Base-by-base conservation (phyloP, 2,113 vertebrate genomes). In the Enhydra lutris region DNA sequence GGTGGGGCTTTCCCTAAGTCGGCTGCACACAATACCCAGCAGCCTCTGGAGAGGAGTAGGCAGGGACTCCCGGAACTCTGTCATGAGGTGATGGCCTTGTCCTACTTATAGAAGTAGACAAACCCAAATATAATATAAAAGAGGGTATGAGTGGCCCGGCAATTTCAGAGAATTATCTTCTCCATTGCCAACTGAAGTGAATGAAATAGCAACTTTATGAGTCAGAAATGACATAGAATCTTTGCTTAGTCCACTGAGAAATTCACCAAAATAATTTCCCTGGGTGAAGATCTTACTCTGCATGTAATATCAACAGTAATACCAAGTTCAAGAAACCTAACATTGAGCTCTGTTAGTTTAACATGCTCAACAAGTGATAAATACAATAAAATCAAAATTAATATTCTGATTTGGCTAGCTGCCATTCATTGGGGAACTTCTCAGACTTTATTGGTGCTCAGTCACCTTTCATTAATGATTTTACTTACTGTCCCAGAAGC, bases 401-500 rank as follows among this genome's bases (percentile, higher is more conserved):
- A 71, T 3, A 57, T 81, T 76, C 76, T 63, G 34, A 29, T 57
- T 80, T 57, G 34, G 82, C 76, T 94, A 63, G 83, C 9, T 93
- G 50, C 82, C 95, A 47, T 45, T 97, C 95, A 50, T 0, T 91
- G 80, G 0, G 31, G 76, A 82, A 85, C 34, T 74, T 96, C 81
- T 81, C 31, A 96, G 74, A 95, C 73, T 50, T 91, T 87, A 90
- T 59, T 94, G 74, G 26, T 14, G 47, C 89, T 69, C 71, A 97
- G 89, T 84, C 92, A 93, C 78, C 86, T 96, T 95, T 97, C 96
- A 79, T 97, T 97, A 97, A 76, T 94, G 69, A 90, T 55, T 95
- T 93, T 92, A 96, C 95, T 96, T 98, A 93, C 74, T 98, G 82
- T 89, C 76, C 95, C 59, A 93, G 69, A 76, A 92, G 79, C 80